phyloP scores from a whole-genome alignment of 2,113 vertebrate species.

The Glaucidium brasilianum region DNA sequence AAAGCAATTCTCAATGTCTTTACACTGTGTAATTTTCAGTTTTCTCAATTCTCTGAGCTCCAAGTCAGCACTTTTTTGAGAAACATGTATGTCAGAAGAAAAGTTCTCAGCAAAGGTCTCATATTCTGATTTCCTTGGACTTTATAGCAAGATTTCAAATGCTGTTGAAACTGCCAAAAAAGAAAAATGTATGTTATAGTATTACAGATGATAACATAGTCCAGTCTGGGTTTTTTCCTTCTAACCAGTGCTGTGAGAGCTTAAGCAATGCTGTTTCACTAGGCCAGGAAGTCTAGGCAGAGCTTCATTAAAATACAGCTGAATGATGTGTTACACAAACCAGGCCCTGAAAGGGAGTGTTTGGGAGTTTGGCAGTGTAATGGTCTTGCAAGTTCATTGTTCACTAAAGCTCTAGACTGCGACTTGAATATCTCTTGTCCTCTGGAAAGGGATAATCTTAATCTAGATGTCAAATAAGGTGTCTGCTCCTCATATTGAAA shows the following conservation, averaged over 20 bases:
- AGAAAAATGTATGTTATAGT: slow-evolving; percentile 63
- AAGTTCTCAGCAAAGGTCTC: slow-evolving; percentile 62
- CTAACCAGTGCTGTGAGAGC: slow-evolving; percentile 33
- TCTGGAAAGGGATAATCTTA: not conserved
- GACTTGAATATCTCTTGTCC: not conserved
- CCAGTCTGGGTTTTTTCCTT: slow-evolving; percentile 52
- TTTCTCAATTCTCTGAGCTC: slow-evolving; percentile 40
- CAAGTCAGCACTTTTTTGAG: slow-evolving; percentile 54
- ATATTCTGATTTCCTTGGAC: slow-evolving; percentile 77
- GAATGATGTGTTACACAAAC: not conserved
- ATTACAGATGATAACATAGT: slow-evolving; percentile 67
- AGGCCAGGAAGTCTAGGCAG: slow-evolving; percentile 21
- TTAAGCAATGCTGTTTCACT: slow-evolving; percentile 56
- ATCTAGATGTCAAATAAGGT: not conserved
- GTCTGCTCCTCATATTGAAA: not conserved
- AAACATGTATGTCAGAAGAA: slow-evolving; percentile 66
- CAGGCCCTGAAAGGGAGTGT: not conserved
- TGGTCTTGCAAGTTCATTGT: not conserved
- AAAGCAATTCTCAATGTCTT: not conserved
- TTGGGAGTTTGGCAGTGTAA: not conserved
- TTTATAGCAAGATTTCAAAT: slow-evolving; percentile 57
- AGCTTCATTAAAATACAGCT: slow-evolving; percentile 28
- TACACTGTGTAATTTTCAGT: slow-evolving; percentile 42
- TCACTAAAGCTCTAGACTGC: not conserved
- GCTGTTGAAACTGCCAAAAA: slow-evolving; percentile 42